Conservation (phyloP, 2,797 vertebrate species). For the Acipenser ruthenus region DNA sequence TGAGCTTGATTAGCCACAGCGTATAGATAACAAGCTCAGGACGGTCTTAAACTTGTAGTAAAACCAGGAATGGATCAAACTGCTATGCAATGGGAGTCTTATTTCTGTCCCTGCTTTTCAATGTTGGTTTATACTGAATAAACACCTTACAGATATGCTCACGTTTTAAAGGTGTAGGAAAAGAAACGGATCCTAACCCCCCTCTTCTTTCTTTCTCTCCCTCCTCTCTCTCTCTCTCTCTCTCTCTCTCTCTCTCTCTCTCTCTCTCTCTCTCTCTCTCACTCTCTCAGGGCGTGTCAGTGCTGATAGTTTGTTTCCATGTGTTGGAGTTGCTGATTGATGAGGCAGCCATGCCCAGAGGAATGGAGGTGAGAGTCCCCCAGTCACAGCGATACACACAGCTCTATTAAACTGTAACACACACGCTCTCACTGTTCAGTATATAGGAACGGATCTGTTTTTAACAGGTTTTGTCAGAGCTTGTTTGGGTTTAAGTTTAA, state of each 20-base stretch:
- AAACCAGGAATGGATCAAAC: no score
- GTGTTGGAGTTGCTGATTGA: constrained; percentile 89
- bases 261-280: constrained; percentile 6
- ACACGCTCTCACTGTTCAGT: neutral
- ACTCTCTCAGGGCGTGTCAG: constrained; percentile 74
- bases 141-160: no score
- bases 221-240: constrained; percentile 15
- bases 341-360: constrained; percentile 85
- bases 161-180: neutral
- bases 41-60: no score
- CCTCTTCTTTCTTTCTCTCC: neutral
- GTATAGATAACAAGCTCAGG: no score
- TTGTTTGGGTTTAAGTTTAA: no score
- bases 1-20: no score
- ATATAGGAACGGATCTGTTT: no score
- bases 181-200: neutral
- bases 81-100: no score
- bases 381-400: neutral
- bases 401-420: neutral
- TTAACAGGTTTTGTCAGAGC: no score
- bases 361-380: constrained; percentile 73
- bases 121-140: no score
- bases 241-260: constrained; percentile 15
- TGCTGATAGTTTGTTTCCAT: constrained; percentile 87
- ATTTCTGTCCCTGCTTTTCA: no score